phyloP scores from a whole-genome alignment of 2,888 invertebrate genomes.

The Acrocera orbiculus region DNA sequence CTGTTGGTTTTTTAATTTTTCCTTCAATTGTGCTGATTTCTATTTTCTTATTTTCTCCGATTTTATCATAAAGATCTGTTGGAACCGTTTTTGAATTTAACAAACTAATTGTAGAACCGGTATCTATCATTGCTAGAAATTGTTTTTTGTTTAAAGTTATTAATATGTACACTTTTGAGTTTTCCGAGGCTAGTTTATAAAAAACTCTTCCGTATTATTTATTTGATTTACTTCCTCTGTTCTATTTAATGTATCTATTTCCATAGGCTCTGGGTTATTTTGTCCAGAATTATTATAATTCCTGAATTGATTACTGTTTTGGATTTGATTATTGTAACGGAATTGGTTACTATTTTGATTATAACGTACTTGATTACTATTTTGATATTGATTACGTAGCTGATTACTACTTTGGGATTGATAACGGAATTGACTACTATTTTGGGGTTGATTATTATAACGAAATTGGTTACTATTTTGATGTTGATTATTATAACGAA shows the following conservation, averaged over 20 bases:
- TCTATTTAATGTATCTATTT: background rate
- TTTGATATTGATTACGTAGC: background rate
- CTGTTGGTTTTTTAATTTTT: background rate
- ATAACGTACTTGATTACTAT: background rate
- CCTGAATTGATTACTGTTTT: background rate
- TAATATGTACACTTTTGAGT: constrained; percentile 4
- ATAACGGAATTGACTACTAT: background rate
- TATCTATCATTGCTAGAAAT: constrained; percentile 4
- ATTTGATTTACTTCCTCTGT: constrained; percentile 5
- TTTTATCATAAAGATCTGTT: background rate
- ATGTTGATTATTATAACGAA: no score
- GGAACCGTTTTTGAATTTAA: background rate
- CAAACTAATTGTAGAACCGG: constrained; percentile 2
- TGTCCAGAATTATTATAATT: background rate
- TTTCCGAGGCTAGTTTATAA: constrained; percentile 6
- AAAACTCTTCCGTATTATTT: constrained; percentile 7
- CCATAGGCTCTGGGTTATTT: constrained; percentile 1
- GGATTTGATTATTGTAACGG: constrained; percentile 2
- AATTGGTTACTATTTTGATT: background rate
- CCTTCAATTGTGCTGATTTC: background rate
- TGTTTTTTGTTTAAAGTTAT: constrained; percentile 3
- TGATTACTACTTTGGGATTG: background rate
- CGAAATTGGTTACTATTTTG: background rate
- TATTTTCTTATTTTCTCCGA: background rate
- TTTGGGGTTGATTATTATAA: background rate